A percentile compares a stretch with the other conserved stretches of the same genome.
phyloP scores from a whole-genome alignment of 2,888 invertebrate species.

The Orthosia cruda region DNA sequence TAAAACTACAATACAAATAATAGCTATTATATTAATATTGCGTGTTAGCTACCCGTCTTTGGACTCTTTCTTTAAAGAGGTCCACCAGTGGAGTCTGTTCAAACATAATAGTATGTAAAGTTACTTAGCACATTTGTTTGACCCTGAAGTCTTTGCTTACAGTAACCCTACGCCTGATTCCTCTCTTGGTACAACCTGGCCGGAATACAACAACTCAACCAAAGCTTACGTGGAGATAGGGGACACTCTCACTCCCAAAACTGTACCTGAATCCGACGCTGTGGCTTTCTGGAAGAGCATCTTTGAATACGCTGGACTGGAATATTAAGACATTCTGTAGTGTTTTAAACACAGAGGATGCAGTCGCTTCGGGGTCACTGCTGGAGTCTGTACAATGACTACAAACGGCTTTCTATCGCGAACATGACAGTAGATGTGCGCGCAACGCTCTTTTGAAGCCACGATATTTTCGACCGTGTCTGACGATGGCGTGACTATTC shows the following conservation, averaged over 20 bases:
- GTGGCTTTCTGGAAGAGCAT: conserved; percentile 78
- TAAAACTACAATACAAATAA: too few relatives aligned
- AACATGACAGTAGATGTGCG: too few relatives aligned
- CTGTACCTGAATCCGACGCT: conserved; percentile 65
- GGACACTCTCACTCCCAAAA: conserved; percentile 71
- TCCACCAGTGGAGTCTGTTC: background rate
- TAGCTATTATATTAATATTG: background rate
- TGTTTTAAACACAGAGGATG: background rate
- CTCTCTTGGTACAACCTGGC: conserved; percentile 73
- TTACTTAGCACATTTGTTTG: background rate
- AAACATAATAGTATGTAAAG: too few relatives aligned
- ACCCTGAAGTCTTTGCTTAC: background rate
- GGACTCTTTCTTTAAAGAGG: background rate
- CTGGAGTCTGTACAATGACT: background rate
- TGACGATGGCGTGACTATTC: background rate
- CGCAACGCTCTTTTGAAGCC: too few relatives aligned
- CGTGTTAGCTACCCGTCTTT: background rate
- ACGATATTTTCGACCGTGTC: too few relatives aligned
- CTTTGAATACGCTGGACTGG: conserved; percentile 59
- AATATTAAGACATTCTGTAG: conserved; percentile 41
- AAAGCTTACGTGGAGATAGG: conserved; percentile 78
- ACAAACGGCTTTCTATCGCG: too few relatives aligned
- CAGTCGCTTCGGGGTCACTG: background rate
- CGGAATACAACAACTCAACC: conserved; percentile 72
- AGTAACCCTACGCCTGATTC: conserved; percentile 42